Conservation (phyloP, 2,113 vertebrate species). For the Coptodon bakossiorum region DNA sequence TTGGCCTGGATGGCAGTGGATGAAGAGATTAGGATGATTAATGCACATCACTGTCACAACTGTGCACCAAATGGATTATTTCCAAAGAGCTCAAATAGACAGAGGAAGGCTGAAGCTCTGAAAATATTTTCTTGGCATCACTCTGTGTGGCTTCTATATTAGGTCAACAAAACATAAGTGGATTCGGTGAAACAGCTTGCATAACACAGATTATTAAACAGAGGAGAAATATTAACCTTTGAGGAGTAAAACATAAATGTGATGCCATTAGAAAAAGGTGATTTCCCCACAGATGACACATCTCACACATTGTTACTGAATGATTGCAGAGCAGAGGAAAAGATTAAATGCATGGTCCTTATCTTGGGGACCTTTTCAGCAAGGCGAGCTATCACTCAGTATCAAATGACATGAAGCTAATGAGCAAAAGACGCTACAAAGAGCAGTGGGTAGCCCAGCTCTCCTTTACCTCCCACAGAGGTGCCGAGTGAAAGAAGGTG, state of each 20-base stretch:
- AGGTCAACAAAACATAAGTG: neutral
- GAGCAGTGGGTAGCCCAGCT: constrained; percentile 25
- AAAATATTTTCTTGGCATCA: neutral
- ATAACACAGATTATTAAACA: constrained; percentile 22
- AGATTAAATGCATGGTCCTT: constrained; percentile 36
- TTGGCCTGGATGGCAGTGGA: neutral
- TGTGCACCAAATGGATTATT: neutral
- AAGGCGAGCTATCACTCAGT: constrained; percentile 52
- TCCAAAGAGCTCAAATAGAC: neutral
- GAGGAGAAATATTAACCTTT: constrained; percentile 16
- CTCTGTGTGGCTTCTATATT: neutral
- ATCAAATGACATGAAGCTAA: constrained; percentile 69
- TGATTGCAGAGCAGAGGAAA: constrained; percentile 14
- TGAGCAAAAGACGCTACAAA: constrained; percentile 47
- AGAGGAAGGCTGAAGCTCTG: neutral
- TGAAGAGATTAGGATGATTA: neutral
- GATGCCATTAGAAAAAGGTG: constrained; percentile 15
- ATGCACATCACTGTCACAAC: neutral
- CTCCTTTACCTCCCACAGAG: constrained; percentile 29
- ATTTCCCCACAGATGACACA: constrained; percentile 38
- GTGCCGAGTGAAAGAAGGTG: constrained; percentile 54
- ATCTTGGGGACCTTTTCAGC: constrained; percentile 65
- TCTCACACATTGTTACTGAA: constrained; percentile 37
- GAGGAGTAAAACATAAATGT: neutral
- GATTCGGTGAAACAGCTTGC: neutral